Conservation (phyloP, 2,113 vertebrate species). For the Lanius collurio region DNA sequence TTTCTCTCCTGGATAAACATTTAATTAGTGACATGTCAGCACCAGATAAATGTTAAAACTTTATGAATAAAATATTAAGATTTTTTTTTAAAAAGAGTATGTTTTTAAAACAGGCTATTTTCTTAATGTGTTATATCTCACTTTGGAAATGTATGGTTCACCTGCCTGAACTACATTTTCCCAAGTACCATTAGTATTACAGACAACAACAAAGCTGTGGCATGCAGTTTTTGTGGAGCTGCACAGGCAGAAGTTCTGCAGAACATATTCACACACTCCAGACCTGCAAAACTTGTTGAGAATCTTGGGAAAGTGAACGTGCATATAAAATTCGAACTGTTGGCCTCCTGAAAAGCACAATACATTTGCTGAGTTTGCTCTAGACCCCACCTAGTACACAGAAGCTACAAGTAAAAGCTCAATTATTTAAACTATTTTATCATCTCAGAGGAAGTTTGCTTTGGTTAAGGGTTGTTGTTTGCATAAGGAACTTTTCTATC, state of each 20-base stretch:
- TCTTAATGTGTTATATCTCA: not conserved
- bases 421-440: constrained; percentile 2
- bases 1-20: not conserved
- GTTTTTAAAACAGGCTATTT: not conserved
- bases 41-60: not conserved
- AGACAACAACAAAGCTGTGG: not conserved
- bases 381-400: not conserved
- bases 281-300: not conserved
- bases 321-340: not conserved
- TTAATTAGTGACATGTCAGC: not conserved
- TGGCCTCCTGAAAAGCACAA: not conserved
- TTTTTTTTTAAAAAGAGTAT: not conserved
- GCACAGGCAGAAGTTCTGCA: not conserved
- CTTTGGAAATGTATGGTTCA: not conserved
- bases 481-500: not conserved
- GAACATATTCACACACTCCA: rapidly evolving
- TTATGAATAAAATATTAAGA: not conserved
- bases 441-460: not conserved
- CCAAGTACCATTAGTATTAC: not conserved
- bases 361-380: not conserved
- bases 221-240: not conserved
- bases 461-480: not conserved
- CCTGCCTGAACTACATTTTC: not conserved
- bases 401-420: not conserved
- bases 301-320: not conserved